These are phyloP conservation scores for Theocolax elegans DNA, from an alignment of 1,140 invertebrate genomes.

Conservation along the genomic window DNA sequence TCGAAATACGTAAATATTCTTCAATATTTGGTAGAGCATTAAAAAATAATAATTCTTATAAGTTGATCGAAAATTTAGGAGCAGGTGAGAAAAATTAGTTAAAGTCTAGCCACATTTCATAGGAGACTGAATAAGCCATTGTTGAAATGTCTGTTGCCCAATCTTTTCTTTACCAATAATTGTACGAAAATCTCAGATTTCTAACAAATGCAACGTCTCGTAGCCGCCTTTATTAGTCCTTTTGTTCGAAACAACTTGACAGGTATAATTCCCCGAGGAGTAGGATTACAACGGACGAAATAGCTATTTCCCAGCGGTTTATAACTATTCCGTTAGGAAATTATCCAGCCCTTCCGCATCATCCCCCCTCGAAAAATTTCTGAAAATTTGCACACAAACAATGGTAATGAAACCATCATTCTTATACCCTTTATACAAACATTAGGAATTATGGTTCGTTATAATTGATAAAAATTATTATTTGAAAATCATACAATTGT, in stretches of 20 bases:
- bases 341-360: not conserved
- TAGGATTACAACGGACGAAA: not conserved
- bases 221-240: slow-evolving; percentile 6
- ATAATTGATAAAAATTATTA: too few relatives aligned
- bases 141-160: not conserved
- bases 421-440: too few relatives aligned
- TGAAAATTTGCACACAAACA: too few relatives aligned
- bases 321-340: not conserved
- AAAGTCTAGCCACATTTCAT: too few relatives aligned
- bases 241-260: not conserved
- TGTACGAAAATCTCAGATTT: not conserved
- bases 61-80: too few relatives aligned
- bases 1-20: too few relatives aligned
- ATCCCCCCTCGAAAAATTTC: not conserved
- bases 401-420: too few relatives aligned
- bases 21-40: too few relatives aligned
- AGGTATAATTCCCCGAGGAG: not conserved
- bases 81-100: too few relatives aligned
- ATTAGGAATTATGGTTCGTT: too few relatives aligned
- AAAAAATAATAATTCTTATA: too few relatives aligned
- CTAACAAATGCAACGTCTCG: not conserved
- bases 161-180: not conserved
- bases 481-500: too few relatives aligned
- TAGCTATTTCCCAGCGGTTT: not conserved
- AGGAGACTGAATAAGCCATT: not conserved